Conservation (phyloP, 2,113 vertebrate species). For the Dinomys branickii region DNA sequence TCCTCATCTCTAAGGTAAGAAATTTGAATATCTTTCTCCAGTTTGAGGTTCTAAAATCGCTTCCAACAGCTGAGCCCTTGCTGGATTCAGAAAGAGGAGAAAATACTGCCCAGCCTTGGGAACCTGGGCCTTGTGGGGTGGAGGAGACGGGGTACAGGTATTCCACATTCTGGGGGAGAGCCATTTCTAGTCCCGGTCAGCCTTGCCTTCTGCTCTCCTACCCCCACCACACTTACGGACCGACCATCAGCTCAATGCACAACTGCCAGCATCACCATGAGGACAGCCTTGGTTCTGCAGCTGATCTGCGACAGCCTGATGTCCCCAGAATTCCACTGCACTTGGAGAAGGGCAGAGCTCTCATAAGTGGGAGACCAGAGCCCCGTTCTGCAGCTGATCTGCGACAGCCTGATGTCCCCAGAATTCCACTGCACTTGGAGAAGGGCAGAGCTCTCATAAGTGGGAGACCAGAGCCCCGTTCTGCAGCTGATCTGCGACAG, state of each 20-base stretch:
- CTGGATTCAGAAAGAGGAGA: neutral
- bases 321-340: neutral
- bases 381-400: neutral
- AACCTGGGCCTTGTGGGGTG: neutral
- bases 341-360: neutral
- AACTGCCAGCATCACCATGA: fast-evolving
- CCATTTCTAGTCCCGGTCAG: fast-evolving
- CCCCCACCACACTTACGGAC: neutral
- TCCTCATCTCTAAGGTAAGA: neutral
- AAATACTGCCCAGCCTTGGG: no score
- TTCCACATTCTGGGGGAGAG: neutral
- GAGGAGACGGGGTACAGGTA: no score
- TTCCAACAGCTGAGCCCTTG: neutral
- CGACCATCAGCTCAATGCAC: neutral
- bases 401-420: neutral
- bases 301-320: neutral
- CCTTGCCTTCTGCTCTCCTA: neutral
- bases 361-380: no score
- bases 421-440: neutral
- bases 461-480: no score
- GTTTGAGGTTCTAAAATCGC: neutral
- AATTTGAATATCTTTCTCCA: neutral
- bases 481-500: neutral
- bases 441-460: neutral
- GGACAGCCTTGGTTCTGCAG: neutral